Percentiles rank a stretch among this genome's conserved stretches.
These are phyloP conservation scores for Ciconia nigra DNA, from an alignment of 2,797 vertebrate species.

Conservation along the genomic window DNA sequence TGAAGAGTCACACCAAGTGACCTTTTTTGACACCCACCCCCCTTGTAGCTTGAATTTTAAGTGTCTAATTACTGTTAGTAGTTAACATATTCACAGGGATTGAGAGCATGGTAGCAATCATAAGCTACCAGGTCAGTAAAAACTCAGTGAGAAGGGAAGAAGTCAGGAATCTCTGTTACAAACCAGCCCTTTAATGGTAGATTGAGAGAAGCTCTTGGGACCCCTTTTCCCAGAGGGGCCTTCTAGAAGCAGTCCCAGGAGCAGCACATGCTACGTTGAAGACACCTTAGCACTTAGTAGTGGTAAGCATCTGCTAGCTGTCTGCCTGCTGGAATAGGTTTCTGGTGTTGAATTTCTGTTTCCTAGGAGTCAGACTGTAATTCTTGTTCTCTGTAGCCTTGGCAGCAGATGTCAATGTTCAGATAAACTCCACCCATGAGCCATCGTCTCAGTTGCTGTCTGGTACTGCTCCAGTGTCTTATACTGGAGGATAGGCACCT, in stretches of 20 bases:
- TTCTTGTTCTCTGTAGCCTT: constrained; percentile 7
- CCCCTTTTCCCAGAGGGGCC: neutral
- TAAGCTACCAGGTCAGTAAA: neutral
- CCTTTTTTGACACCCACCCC: neutral
- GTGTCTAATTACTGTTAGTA: neutral
- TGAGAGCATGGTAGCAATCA: neutral
- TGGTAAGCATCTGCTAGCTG: neutral
- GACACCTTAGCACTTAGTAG: neutral
- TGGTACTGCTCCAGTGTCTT: neutral
- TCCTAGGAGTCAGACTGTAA: neutral
- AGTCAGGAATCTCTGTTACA: neutral
- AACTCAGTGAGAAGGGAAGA: neutral
- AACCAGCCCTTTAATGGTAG: neutral
- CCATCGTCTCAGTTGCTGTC: neutral
- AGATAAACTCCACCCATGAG: neutral
- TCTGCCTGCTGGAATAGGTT: neutral
- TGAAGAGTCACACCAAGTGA: neutral
- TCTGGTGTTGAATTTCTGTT: constrained; percentile 44
- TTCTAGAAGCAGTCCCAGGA: neutral
- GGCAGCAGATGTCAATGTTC: constrained; percentile 16
- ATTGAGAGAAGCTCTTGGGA: neutral
- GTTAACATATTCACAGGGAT: neutral
- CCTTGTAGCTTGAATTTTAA: neutral
- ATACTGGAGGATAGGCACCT: neutral
- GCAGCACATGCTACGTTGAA: neutral